Evolutionary conservation across 2,888 invertebrate genomes (phyloP).

Genomic region (Caenorhabditis virilis): DNA sequence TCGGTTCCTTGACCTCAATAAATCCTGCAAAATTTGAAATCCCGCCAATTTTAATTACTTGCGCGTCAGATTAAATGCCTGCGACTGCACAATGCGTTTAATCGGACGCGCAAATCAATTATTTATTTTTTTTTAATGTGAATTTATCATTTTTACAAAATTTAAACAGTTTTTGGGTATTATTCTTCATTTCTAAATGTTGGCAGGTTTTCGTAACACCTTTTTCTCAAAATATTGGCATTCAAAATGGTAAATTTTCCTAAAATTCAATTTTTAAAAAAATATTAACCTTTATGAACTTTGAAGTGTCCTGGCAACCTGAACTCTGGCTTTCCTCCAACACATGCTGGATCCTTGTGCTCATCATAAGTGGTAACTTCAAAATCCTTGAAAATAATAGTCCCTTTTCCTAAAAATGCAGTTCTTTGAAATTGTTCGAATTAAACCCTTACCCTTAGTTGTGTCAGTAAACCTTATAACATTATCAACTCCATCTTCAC

Average conservation of each 20-base stretch:
- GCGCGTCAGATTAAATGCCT: too few species aligned
- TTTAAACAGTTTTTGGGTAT: too few species aligned
- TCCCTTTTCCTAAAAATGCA: constrained; percentile 40
- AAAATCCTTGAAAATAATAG: constrained; percentile 50
- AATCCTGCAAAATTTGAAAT: constrained; percentile 26
- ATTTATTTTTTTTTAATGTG: too few species aligned
- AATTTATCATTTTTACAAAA: too few species aligned
- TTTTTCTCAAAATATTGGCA: too few species aligned
- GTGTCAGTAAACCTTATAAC: constrained; percentile 51
- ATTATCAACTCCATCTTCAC: constrained; percentile 58
- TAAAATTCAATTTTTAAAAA: too few species aligned
- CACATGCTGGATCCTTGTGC: constrained; percentile 52
- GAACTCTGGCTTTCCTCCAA: constrained; percentile 40
- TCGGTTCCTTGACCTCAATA: constrained; percentile 42
- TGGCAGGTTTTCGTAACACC: too few species aligned
- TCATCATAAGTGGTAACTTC: constrained; percentile 55
- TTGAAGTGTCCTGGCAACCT: constrained; percentile 55
- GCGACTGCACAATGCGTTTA: too few species aligned
- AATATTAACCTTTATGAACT: constrained; percentile 39
- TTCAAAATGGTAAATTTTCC: too few species aligned
- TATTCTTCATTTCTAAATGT: too few species aligned
- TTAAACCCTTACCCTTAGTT: constrained; percentile 34
- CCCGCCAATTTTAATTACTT: too few species aligned
- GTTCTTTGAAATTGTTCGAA: background rate
- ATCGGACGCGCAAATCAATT: too few species aligned